Evolutionary conservation across 2,113 vertebrate genomes (phyloP).

Genomic region (Odocoileus virginianus): DNA sequence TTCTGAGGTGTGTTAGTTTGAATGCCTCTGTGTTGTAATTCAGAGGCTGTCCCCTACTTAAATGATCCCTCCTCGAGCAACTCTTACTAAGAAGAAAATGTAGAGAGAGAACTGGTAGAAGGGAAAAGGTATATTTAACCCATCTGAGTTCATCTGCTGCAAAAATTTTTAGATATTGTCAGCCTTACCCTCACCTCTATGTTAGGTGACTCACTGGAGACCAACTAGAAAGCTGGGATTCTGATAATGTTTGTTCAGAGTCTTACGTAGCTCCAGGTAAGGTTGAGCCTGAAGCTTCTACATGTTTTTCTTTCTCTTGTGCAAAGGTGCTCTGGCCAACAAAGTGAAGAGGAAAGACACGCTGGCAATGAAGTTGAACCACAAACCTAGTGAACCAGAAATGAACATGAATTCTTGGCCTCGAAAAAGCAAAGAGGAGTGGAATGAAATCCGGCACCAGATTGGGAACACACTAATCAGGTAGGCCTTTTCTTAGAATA

Average conservation of each 20-base stretch:
- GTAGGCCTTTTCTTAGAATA: conserved; percentile 71
- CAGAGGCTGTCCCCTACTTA: background rate
- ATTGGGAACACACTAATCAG: conserved; percentile 94
- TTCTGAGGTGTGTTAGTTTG: background rate
- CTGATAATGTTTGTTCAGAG: background rate
- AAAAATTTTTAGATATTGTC: background rate
- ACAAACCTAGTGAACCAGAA: conserved; percentile 74
- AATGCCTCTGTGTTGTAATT: background rate
- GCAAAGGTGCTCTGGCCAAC: conserved; percentile 90
- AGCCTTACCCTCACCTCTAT: background rate
- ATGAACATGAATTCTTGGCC: conserved; percentile 87
- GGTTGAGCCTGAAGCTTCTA: background rate
- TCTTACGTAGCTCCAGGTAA: background rate
- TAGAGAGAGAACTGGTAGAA: background rate
- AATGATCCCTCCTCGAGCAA: background rate
- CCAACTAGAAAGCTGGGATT: background rate
- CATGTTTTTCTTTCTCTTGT: background rate
- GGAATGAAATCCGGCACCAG: conserved; percentile 95
- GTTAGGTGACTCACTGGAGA: background rate
- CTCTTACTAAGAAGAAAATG: background rate
- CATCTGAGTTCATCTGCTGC: background rate
- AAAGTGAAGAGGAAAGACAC: conserved; percentile 97
- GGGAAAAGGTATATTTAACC: background rate
- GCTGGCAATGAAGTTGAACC: conserved; percentile 93
- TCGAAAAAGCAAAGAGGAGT: conserved; percentile 95